phyloP scores from a whole-genome alignment of 2,113 vertebrate genomes.

The Poeciliopsis retropinna region DNA sequence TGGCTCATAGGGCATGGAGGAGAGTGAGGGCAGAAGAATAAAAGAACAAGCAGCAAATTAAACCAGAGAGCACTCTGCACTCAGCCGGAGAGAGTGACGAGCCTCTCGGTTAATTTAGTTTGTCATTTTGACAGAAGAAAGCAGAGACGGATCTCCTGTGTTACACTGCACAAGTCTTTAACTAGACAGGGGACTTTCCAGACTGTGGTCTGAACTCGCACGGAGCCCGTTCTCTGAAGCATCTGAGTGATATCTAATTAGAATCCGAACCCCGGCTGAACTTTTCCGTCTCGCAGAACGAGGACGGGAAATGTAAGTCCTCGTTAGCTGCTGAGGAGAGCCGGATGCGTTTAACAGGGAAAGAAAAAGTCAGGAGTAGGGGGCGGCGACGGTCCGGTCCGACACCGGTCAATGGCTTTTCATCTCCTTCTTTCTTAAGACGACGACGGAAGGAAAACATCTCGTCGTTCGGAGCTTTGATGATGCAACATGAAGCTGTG shows the following conservation, averaged over 20 bases:
- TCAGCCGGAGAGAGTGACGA: background rate
- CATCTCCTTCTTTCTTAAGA: conserved; percentile 28
- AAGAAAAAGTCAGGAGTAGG: conserved; percentile 15
- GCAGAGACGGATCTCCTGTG: background rate
- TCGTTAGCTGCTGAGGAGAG: conserved; percentile 28
- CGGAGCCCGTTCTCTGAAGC: background rate
- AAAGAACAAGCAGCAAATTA: conserved; percentile 28
- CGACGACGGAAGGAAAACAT: conserved; percentile 13
- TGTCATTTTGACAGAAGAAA: background rate
- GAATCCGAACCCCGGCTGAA: background rate
- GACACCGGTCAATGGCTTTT: conserved; percentile 12
- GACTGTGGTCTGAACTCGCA: background rate
- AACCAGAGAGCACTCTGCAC: background rate
- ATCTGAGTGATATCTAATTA: background rate
- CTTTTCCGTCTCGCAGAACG: conserved; percentile 6
- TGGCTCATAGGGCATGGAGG: background rate
- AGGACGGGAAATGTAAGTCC: background rate
- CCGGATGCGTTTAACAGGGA: conserved; percentile 28
- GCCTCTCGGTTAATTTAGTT: background rate
- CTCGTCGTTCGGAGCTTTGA: conserved; percentile 29
- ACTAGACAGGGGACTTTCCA: background rate
- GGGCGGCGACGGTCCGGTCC: conserved; percentile 4
- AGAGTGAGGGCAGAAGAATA: background rate
- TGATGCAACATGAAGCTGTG: conserved; percentile 27
- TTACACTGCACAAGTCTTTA: background rate